Conservation (phyloP, 2,113 vertebrate genomes). For the Oostethus manadensis region DNA sequence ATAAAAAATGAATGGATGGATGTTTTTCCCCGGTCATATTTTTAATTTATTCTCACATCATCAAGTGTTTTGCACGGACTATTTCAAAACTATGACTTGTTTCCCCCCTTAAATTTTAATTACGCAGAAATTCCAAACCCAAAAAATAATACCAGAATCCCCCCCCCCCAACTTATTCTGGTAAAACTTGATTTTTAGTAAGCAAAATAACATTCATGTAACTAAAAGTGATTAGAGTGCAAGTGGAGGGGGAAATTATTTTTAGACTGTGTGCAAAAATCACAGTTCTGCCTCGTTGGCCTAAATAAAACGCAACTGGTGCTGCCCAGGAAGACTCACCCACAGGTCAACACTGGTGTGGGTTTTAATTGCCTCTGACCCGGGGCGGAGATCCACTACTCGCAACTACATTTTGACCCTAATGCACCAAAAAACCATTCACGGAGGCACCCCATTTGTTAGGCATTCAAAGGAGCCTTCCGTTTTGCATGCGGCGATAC, state of each 20-base stretch:
- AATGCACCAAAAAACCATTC: slow-evolving; percentile 13
- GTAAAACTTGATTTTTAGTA: too few species aligned
- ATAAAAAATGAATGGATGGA: too few species aligned
- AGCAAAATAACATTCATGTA: too few species aligned
- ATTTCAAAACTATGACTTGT: too few species aligned
- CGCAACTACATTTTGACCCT: not conserved
- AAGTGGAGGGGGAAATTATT: slow-evolving; percentile 53
- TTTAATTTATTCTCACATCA: not conserved
- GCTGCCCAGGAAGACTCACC: slow-evolving; percentile 24
- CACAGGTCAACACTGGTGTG: not conserved
- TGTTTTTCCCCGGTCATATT: not conserved
- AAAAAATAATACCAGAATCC: too few species aligned
- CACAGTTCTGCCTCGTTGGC: slow-evolving; percentile 28
- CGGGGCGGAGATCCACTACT: not conserved
- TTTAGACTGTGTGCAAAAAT: slow-evolving; percentile 51
- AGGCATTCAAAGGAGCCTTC: slow-evolving; percentile 23
- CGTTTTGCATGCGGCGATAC: slow-evolving; percentile 40
- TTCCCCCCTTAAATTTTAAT: too few species aligned
- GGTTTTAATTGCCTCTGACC: not conserved
- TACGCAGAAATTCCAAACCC: too few species aligned
- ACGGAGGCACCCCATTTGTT: slow-evolving; percentile 26
- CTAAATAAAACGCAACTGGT: slow-evolving; percentile 20
- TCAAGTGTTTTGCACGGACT: too few species aligned
- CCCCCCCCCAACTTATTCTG: too few species aligned
- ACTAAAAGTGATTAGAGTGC: too few species aligned